Evolutionary conservation across 2,113 vertebrate species (phyloP).

Genomic region (Calidris pygmaea): DNA sequence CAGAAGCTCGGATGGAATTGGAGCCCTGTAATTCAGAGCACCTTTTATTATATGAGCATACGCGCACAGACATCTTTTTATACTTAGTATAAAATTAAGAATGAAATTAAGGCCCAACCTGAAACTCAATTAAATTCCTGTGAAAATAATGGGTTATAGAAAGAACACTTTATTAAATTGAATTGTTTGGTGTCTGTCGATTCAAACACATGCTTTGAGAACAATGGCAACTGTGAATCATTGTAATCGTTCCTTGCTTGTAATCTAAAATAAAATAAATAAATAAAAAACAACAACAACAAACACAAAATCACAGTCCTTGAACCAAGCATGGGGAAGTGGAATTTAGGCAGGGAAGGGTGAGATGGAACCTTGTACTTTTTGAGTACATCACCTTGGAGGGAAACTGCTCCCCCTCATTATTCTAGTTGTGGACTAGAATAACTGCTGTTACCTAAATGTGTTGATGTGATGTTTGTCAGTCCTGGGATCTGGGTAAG

Average conservation of each 20-base stretch:
- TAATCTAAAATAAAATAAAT: not conserved
- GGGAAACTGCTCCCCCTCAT: not conserved
- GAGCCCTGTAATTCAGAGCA: not conserved
- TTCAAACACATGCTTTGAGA: not conserved
- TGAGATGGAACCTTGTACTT: not conserved
- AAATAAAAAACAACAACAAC: not conserved
- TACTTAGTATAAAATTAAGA: not conserved
- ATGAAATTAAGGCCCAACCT: not conserved
- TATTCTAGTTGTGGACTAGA: not conserved
- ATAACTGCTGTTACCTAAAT: not conserved
- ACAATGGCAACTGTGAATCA: not conserved
- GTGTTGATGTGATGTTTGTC: rapidly evolving
- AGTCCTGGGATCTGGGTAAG: not conserved
- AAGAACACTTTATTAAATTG: not conserved
- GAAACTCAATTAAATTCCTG: not conserved
- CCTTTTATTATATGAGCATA: not conserved
- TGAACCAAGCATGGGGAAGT: not conserved
- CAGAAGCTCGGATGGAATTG: not conserved
- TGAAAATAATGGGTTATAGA: not conserved
- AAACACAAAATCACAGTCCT: not conserved
- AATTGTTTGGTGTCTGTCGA: not conserved
- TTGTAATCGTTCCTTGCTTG: not conserved
- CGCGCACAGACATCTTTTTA: not conserved
- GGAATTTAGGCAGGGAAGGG: not conserved
- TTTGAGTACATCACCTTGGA: not conserved